A percentile compares a stretch with the other conserved stretches of the same genome.
Evolutionary conservation across 2,113 vertebrate genomes (phyloP).

Genomic region (Orientallactaga bullata): DNA sequence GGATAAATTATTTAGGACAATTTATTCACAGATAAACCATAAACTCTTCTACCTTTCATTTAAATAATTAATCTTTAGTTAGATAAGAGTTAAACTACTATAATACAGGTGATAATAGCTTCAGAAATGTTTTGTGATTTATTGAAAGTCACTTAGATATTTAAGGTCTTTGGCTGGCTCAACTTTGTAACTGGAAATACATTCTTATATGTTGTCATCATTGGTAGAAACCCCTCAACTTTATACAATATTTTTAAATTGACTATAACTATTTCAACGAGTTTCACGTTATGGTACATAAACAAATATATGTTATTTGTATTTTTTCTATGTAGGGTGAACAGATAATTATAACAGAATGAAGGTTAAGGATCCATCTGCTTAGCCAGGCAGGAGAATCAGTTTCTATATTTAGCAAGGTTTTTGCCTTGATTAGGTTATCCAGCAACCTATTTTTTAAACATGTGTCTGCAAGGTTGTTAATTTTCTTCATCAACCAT

Average conservation of each 20-base stretch:
- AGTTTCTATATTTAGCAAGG: not conserved
- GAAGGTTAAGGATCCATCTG: not conserved
- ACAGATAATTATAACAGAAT: not conserved
- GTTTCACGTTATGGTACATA: not conserved
- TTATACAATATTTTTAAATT: not conserved
- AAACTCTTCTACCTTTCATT: not conserved
- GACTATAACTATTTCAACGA: not conserved
- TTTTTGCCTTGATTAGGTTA: not conserved
- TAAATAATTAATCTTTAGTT: not conserved
- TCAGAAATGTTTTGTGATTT: not conserved
- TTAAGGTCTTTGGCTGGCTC: not conserved
- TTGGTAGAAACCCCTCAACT: not conserved
- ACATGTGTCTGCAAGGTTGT: not conserved
- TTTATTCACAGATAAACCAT: conserved; percentile 7
- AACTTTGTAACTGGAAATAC: not conserved
- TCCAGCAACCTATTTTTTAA: not conserved
- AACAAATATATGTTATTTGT: not conserved
- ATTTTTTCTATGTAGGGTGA: not conserved
- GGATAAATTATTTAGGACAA: not conserved
- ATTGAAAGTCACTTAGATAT: not conserved
- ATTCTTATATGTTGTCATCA: not conserved
- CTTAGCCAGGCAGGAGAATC: not conserved
- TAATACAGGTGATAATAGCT: not conserved
- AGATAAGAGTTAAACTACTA: not conserved
- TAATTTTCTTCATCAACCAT: not conserved